phyloP scores from a whole-genome alignment of 2,888 invertebrate species.

The Metopia argyrocephala region DNA sequence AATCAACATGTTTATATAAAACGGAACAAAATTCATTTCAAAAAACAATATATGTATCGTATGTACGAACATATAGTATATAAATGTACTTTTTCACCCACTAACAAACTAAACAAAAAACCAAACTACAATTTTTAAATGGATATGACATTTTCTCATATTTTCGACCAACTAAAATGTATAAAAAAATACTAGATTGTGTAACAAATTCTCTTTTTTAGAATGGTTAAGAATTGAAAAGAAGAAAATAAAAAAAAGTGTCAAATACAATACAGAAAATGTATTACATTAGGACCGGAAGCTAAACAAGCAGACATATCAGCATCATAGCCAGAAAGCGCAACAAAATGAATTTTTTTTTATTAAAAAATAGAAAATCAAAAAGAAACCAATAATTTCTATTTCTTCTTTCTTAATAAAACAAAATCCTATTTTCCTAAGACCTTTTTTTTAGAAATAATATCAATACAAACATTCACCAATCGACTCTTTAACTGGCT shows the following conservation, averaged over 20 bases:
- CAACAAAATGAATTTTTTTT: slow-evolving; percentile 1
- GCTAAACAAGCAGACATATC: slow-evolving; percentile 47
- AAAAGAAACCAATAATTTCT: no score
- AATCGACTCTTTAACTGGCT: no score
- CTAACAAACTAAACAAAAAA: slow-evolving; percentile 7
- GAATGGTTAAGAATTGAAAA: not conserved
- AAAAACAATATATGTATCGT: slow-evolving; percentile 32
- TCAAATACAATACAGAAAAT: slow-evolving; percentile 52
- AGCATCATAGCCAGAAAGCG: slow-evolving; percentile 8
- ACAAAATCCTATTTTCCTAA: slow-evolving; percentile 35
- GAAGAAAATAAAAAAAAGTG: slow-evolving; percentile 34
- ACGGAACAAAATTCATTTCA: no score
- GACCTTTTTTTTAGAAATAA: slow-evolving; percentile 6
- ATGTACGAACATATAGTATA: no score
- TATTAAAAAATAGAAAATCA: slow-evolving; percentile 2
- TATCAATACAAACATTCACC: not conserved
- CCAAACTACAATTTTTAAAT: slow-evolving; percentile 53
- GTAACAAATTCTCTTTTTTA: not conserved
- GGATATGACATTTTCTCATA: slow-evolving; percentile 60
- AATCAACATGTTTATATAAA: slow-evolving; percentile 39
- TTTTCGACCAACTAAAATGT: slow-evolving; percentile 4
- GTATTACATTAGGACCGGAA: slow-evolving; percentile 52
- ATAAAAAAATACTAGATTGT: slow-evolving; percentile 24
- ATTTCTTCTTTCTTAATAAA: not conserved
- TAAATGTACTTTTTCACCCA: slow-evolving; percentile 30